Base-by-base conservation (phyloP, 2,113 vertebrate species). In the Dromas ardeola region DNA sequence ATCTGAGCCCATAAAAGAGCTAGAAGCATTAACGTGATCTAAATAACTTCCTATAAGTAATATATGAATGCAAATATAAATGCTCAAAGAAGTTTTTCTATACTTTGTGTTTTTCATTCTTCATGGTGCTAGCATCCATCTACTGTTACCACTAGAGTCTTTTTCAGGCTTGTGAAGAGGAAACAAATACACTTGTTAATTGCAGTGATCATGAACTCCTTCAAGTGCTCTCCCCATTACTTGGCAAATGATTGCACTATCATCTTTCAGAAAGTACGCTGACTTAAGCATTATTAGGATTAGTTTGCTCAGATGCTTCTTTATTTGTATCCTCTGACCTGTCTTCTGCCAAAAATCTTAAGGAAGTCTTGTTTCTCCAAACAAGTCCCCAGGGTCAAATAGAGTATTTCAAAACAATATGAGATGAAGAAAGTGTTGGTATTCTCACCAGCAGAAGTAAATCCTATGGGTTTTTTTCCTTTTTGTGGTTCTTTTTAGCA, bases 391-490 rank as follows among this genome's bases (percentile, higher is more conserved):
- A 36, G 15, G 23, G 18, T 45, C 15, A 74, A 53, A 56, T 42
- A 83, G n/a, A 53, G 11, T 74, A 26, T 34, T 62, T 81, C 36
- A 53, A 34, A 32, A 47, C 22, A 49, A 36, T 53, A 45, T 6
- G 15, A 55, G 20, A 42, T 34, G 13, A 86, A 47, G 10, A 52
- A 77, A 62, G 6, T 43, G 1, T 2, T 83, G 10, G 4, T 62
- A 69, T 66, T 85, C 45, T 73, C 20, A 84, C 21, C 30, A 83
- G 15, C 38, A 86, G n/a, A 72, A 86, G 53, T 67, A 82, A 91
- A 49, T 52, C 67, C 2, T 43, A 6, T 12, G 0, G 0, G 1
- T 29, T 71, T 40, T 62, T 20, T 10, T 9, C 2, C 8, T 17
- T 6, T 45, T 53, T 34, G 16, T n/a, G 9, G 13, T 26, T 21